Evolutionary conservation across 2,888 invertebrate species (phyloP), one percentile per base, ranked within the genome.

Genomic region (Allygus modestus): DNA sequence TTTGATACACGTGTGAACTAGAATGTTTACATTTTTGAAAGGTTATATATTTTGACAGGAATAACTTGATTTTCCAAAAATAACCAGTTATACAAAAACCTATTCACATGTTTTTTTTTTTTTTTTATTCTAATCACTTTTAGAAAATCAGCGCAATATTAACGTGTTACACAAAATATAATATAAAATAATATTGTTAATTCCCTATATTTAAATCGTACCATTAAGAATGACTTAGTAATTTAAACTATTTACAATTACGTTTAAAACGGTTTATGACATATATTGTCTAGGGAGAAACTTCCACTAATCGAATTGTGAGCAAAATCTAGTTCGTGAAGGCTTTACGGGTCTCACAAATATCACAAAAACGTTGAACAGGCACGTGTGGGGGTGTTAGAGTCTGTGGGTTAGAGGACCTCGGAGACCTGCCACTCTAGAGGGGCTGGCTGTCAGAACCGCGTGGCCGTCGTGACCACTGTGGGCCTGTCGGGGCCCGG

Each of bases 391-490:
- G 46, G 51, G n/a, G 26, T 77, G 31, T 0, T 7, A 5, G 33
- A 20, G 46, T 23, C 7, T 33, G 15, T 20, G 31, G 77, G 77
- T 77, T 77, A 77, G 23, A 77, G 77, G 28, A 77, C 77, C 33
- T 77, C 77, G 17, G 77, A 77, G 46, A 77, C 77, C 43, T 77
- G 77, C 77, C 77, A 77, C n/a, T 51, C 77, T 0, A 0, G 51
- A 33, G 26, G 71, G 31, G 37, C 33, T 2, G 33, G 4, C n/a
- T 12, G 77, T 77, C 77, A 77, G 77, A 77, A 77, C 26, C 77
- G 26, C 11, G 77, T 77, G 9, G 77, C 51, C 20, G 77, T 51
- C 7, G 51, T 77, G 12, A 51, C 51, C 28, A 77, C 12, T 0
- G 51, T 46, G 31, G 51, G 20, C 28, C 4, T 2, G 31, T 71